Base-by-base conservation (phyloP, 2,797 vertebrate genomes). In the Lagodon rhomboides region DNA sequence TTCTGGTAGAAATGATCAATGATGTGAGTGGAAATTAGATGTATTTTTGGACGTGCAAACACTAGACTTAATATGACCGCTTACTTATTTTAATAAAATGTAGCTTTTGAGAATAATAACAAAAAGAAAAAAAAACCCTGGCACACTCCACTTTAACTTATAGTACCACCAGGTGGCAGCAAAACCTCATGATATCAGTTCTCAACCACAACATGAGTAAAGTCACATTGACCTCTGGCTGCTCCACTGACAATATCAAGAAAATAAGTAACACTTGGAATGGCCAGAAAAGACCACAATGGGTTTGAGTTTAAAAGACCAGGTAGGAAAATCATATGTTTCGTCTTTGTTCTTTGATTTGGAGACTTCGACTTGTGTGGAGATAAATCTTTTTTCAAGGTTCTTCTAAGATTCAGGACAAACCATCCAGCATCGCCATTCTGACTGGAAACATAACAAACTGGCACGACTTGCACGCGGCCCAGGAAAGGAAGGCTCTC, bases 141-240 rank as follows among this genome's bases (percentile, higher is more conserved):
- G 3, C 30, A 22, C 9, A 30, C 3, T 41, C 18, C 3, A 12
- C 16, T 30, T 30, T 49, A 4, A 10, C 3, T n/a, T 23, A 15
- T n/a, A 17, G 12, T 12, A 66, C 10, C 88, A 84, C 67, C 23
- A 91, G 92, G 54, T 87, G 86, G 87, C 87, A 86, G 86, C 70
- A 88, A 62, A 78, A 60, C n/a, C 67, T 66, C 51, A 54, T 20
- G 2, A 13, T 18, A 50, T 9, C 22, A 4, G 23, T 71, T 6
- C 4, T 47, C 22, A 11, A 34, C 1, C 11, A 25, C 8, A n/a
- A 12, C 12, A n/a, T n/a, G 22, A 46, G 12, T 15, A 13, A 53
- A 61, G 13, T 43, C 56, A 49, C n/a, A 1, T 18, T 65, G 43
- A 68, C 59, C 53, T 68, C 47, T 25, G 38, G 18, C 54, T 62